Base-by-base conservation (phyloP, 2,113 vertebrate species). In the Rhadina sibilatrix region DNA sequence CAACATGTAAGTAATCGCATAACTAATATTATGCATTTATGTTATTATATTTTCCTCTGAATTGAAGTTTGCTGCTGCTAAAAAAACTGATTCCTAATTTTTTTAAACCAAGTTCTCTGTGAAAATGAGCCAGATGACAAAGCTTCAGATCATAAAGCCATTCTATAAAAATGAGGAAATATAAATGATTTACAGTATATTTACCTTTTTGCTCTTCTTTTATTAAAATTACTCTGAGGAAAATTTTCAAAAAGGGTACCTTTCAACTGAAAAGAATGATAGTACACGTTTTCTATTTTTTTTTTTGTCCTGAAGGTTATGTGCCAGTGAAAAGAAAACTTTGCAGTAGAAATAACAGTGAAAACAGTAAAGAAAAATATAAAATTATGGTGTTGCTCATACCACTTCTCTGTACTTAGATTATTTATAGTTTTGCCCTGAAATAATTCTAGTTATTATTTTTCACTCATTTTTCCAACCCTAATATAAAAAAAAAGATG, bases 1-100 rank as follows among this genome's bases (percentile, higher is more conserved):
- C 60, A 59, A 80, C 54, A 46, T 69, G 87, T 96, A 90, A 96
- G 92, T 91, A 96, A 75, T 89, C 74, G 15, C 40, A 84, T 28
- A 87, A 59, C 21, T 47, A 52, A 81, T 56, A 44, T 64, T 83
- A 35, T 82, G 15, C n/a, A 20, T 84, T 87, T 82, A 9, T 93
- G 12, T 56, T 60, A 6, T 9, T 68, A 4, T 46, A 22, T 79
- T 93, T 91, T 87, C 23, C 49, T 83, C 5, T 1, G 6, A 53
- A 85, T 72, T 91, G 28, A 80, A 77, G 79, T 71, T 57, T 59
- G 8, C 14, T 53, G 7, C 66, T 85, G 33, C 61, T 63, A 31
- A 37, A 80, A 37, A 85, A 93, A 61, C 37, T 14, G 17, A 65
- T 88, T 76, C 19, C 40, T 89, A 11, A 9, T 76, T 91, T 83